Evolutionary conservation across 2,888 invertebrate species (phyloP).

Genomic region (Phragmatobia fuliginosa): DNA sequence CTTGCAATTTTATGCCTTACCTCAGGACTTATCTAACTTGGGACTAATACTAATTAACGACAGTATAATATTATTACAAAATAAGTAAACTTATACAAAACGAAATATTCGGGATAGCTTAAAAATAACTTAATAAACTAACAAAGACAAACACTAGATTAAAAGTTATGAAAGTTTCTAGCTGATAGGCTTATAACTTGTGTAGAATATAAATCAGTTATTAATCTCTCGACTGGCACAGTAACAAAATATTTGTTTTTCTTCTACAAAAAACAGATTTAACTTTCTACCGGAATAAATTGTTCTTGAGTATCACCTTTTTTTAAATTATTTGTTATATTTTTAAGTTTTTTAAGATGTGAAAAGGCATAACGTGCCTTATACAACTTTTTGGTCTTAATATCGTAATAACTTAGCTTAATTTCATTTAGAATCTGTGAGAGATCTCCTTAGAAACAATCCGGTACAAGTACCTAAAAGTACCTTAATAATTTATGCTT

Average conservation of each 20-base stretch:
- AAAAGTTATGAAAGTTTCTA: slow-evolving; percentile 7
- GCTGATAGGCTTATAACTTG: slow-evolving; percentile 12
- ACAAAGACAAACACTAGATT: slow-evolving; percentile 10
- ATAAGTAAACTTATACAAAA: neutral
- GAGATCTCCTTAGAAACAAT: neutral
- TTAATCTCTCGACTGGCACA: neutral
- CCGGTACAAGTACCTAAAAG: neutral
- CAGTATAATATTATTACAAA: neutral
- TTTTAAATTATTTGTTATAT: too few species aligned
- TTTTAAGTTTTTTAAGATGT: too few species aligned
- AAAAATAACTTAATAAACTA: neutral
- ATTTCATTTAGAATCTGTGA: too few species aligned
- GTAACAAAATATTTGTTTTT: slow-evolving; percentile 2
- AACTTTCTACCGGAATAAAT: neutral
- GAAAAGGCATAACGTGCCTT: too few species aligned
- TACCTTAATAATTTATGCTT: neutral
- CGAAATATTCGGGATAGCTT: neutral
- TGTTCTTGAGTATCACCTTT: too few species aligned
- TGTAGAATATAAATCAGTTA: slow-evolving; percentile 13
- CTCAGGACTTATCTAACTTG: neutral
- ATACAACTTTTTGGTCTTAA: too few species aligned
- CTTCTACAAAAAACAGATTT: neutral
- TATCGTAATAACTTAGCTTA: too few species aligned
- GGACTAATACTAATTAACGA: neutral
- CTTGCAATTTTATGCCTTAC: too few species aligned